Conservation (phyloP, 2,888 invertebrate genomes). For the Orchesellides sinensis region DNA sequence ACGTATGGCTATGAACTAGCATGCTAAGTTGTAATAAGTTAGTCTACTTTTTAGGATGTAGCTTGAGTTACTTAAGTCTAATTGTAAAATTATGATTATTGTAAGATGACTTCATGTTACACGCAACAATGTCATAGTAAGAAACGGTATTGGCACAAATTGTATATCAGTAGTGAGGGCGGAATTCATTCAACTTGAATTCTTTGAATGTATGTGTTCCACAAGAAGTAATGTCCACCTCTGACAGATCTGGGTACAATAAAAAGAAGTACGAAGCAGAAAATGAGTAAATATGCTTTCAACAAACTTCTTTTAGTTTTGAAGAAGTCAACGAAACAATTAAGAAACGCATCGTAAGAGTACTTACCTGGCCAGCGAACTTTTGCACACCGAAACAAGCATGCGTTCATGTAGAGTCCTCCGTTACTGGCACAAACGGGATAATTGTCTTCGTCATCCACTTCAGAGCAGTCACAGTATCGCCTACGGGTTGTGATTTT, state of each 20-base stretch:
- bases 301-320: conserved; percentile 12
- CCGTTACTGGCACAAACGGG: conserved; percentile 67
- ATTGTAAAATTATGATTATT: conserved; percentile 65
- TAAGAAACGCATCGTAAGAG: background rate
- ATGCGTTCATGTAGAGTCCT: conserved; percentile 59
- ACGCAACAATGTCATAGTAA: conserved; percentile 31
- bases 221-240: conserved; percentile 55
- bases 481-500: conserved; percentile 50
- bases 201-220: conserved; percentile 67
- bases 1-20: too few relatives aligned
- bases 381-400: conserved; percentile 62
- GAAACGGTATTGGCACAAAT: conserved; percentile 15
- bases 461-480: conserved; percentile 64
- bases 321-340: conserved; percentile 19
- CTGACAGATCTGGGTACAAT: conserved; percentile 37
- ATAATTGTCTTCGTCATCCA: conserved; percentile 48
- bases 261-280: conserved; percentile 19
- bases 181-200: conserved; percentile 62
- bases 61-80: conserved; percentile 35
- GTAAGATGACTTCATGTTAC: conserved; percentile 55
- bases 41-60: conserved; percentile 17
- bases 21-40: background rate
- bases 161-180: conserved; percentile 54
- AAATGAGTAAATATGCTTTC: background rate
- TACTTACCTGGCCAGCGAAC: conserved; percentile 62